Percentiles rank a stretch among this genome's conserved stretches.
Evolutionary conservation across 2,797 vertebrate genomes (phyloP).

Genomic region (Onychomys leucogaster): DNA sequence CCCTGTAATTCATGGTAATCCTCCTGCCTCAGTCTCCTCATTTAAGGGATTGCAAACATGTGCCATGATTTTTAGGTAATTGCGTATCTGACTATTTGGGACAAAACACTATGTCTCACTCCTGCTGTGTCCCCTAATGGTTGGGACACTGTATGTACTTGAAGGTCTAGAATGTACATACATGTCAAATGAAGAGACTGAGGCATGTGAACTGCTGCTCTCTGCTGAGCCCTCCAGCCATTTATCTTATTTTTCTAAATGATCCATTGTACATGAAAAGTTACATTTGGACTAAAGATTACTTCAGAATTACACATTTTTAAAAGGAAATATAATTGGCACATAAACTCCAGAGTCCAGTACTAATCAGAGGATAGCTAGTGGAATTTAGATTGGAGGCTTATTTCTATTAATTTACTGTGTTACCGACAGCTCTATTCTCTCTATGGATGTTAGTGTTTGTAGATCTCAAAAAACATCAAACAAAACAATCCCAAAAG

Average conservation of each 20-base stretch:
- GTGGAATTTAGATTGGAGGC: constrained; percentile 27
- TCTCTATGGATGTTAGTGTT: not conserved
- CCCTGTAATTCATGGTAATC: not conserved
- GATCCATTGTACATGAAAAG: constrained; percentile 39
- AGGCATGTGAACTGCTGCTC: not conserved
- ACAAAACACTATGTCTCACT: not conserved
- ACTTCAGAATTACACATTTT: not conserved
- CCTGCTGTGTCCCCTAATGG: not conserved
- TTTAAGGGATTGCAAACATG: too few relatives aligned
- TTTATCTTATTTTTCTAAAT: constrained; percentile 5
- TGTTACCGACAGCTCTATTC: constrained; percentile 37
- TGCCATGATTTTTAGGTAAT: not conserved
- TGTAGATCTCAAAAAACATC: constrained; percentile 41
- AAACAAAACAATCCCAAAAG: not conserved
- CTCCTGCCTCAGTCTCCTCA: not conserved
- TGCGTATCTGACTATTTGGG: not conserved
- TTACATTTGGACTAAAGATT: constrained; percentile 18
- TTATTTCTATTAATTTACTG: constrained; percentile 53
- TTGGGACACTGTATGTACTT: not conserved
- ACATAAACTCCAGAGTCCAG: not conserved
- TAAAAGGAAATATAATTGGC: constrained; percentile 11
- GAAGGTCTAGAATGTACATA: not conserved
- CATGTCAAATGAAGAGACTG: not conserved
- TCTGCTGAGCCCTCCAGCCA: not conserved
- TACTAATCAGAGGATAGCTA: constrained; percentile 17